Evolutionary conservation across 2,113 vertebrate genomes (phyloP).

Genomic region (Brienomyrus brachyistius): DNA sequence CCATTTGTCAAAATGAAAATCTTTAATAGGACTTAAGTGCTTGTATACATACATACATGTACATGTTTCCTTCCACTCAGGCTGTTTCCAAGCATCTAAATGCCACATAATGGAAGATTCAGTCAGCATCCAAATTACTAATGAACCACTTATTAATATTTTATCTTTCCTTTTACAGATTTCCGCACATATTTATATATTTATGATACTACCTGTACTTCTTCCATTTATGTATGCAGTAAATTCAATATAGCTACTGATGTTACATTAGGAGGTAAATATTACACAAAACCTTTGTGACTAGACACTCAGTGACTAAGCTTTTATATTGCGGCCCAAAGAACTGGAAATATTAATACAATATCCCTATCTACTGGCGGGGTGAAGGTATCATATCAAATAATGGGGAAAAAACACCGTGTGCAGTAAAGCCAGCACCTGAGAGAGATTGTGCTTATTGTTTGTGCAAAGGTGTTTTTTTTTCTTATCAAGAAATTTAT

Average conservation of each 20-base stretch:
- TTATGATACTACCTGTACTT: not conserved
- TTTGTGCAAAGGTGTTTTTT: not conserved
- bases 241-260: not conserved
- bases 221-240: not conserved
- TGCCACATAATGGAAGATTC: not conserved
- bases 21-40: not conserved
- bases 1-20: not conserved
- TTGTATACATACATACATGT: not conserved
- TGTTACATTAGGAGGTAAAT: not conserved
- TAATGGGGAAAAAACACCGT: not conserved
- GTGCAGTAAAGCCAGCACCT: not conserved
- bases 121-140: not conserved
- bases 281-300: not conserved
- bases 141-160: not conserved
- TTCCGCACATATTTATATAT: not conserved
- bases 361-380: not conserved
- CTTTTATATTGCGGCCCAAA: not conserved
- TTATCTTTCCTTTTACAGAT: not conserved
- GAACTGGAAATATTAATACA: not conserved
- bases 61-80: not conserved
- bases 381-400: not conserved
- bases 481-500: not conserved
- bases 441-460: slow-evolving; percentile 1
- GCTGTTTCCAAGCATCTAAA: not conserved
- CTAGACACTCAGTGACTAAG: not conserved